These are phyloP conservation scores for Nomada lathburiana DNA, from an alignment of 2,888 invertebrate species.

Conservation along the genomic window DNA sequence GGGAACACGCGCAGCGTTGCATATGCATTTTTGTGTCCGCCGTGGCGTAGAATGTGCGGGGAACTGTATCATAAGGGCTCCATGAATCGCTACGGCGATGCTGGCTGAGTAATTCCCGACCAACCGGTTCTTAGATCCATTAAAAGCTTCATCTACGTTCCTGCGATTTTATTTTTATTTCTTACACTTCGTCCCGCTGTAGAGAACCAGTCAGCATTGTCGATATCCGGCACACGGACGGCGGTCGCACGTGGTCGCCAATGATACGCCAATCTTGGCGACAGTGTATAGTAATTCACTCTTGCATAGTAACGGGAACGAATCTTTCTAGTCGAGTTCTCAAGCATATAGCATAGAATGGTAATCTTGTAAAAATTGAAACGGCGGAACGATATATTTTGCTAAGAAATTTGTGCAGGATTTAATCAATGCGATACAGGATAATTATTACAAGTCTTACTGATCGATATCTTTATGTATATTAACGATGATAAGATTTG, in stretches of 20 bases:
- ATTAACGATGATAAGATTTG: too few species aligned
- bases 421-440: too few species aligned
- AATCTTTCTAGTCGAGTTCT: too few species aligned
- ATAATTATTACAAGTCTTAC: too few species aligned
- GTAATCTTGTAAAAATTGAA: too few species aligned
- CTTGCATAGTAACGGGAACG: too few species aligned
- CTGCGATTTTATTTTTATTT: slow-evolving; percentile 37
- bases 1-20: slow-evolving; percentile 29
- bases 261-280: too few species aligned
- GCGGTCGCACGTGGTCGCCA: background rate
- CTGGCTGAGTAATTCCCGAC: slow-evolving; percentile 63
- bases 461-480: too few species aligned
- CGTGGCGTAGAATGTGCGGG: slow-evolving; percentile 29
- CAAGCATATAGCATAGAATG: too few species aligned
- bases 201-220: slow-evolving; percentile 42
- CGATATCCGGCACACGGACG: background rate
- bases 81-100: slow-evolving; percentile 67
- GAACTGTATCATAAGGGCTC: slow-evolving; percentile 62
- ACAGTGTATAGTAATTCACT: background rate
- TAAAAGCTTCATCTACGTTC: slow-evolving; percentile 61
- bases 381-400: too few species aligned
- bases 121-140: slow-evolving; percentile 73
- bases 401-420: too few species aligned
- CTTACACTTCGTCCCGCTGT: background rate
- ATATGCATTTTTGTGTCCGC: slow-evolving; percentile 28